These are phyloP conservation scores for Atractosteus spatula DNA, from an alignment of 2,113 vertebrate species.

Conservation along the genomic window DNA sequence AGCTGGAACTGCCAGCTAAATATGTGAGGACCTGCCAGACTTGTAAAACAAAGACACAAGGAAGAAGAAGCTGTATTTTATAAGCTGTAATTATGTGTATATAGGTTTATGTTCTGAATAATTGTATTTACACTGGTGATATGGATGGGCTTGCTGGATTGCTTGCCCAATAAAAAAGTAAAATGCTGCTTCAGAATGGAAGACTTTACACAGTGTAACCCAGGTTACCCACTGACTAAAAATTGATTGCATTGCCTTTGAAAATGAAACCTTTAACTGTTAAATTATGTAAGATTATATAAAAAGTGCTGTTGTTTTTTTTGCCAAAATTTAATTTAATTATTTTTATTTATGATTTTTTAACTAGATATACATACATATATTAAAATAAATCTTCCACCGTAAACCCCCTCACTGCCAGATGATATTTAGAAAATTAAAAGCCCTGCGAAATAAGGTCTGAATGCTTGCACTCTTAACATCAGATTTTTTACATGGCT, in stretches of 20 bases:
- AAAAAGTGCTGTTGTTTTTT: neutral
- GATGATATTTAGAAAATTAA: conserved; percentile 3
- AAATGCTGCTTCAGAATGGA: conserved; percentile 42
- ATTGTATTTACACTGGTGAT: conserved; percentile 58
- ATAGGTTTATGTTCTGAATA: conserved; percentile 45
- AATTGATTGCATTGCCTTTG: conserved; percentile 16
- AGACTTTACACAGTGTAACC: conserved; percentile 16
- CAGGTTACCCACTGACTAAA: conserved; percentile 18
- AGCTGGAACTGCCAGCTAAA: conserved; percentile 8
- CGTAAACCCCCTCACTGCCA: conserved; percentile 15
- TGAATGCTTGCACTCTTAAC: neutral
- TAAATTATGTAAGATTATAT: neutral
- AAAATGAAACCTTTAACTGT: neutral
- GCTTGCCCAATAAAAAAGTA: conserved; percentile 22
- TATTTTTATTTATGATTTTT: conserved; percentile 24
- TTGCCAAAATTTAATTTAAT: conserved; percentile 28
- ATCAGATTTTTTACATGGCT: neutral
- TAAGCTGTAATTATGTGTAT: conserved; percentile 61
- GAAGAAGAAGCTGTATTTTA: conserved; percentile 37
- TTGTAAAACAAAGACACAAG: conserved; percentile 3
- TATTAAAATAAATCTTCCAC: neutral
- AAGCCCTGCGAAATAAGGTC: neutral
- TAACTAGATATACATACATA: conserved; percentile 29
- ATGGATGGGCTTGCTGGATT: conserved; percentile 33
- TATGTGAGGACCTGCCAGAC: conserved; percentile 13